These are phyloP conservation scores for Eleginops maclovinus DNA, from an alignment of 2,113 vertebrate genomes.

Conservation along the genomic window DNA sequence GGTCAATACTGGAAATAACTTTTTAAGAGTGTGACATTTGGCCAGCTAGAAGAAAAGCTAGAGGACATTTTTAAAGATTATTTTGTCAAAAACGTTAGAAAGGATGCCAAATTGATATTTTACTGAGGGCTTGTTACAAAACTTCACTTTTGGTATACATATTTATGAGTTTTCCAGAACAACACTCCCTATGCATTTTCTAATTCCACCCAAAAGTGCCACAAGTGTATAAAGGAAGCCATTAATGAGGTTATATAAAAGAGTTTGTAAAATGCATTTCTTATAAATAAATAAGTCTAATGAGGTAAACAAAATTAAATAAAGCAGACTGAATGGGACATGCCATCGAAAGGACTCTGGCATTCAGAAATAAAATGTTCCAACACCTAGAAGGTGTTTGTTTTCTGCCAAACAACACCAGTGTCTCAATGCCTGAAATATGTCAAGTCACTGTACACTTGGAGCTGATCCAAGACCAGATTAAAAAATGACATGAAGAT, in stretches of 20 bases:
- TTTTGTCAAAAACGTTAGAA: too few relatives aligned
- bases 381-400: constrained; percentile 47
- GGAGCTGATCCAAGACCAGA: constrained; percentile 76
- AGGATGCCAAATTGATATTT: too few relatives aligned
- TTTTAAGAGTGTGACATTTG: too few relatives aligned
- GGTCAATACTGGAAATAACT: too few relatives aligned
- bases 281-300: constrained; percentile 6
- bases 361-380: constrained; percentile 14
- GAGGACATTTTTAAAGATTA: too few relatives aligned
- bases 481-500: constrained; percentile 78
- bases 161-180: too few relatives aligned
- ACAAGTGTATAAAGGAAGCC: too few relatives aligned
- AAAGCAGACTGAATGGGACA: constrained; percentile 14
- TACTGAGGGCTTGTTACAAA: too few relatives aligned
- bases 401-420: constrained; percentile 60
- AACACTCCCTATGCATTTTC: too few relatives aligned
- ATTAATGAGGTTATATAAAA: not conserved
- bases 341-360: constrained; percentile 9
- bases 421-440: constrained; percentile 66
- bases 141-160: too few relatives aligned
- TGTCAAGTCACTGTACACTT: constrained; percentile 74
- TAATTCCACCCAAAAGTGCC: too few relatives aligned
- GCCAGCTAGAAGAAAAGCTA: too few relatives aligned
- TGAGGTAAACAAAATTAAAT: constrained; percentile 12
- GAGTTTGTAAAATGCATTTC: constrained; percentile 3